These are phyloP conservation scores for Abscondita cerata DNA, from an alignment of 2,888 invertebrate genomes.

Conservation along the genomic window DNA sequence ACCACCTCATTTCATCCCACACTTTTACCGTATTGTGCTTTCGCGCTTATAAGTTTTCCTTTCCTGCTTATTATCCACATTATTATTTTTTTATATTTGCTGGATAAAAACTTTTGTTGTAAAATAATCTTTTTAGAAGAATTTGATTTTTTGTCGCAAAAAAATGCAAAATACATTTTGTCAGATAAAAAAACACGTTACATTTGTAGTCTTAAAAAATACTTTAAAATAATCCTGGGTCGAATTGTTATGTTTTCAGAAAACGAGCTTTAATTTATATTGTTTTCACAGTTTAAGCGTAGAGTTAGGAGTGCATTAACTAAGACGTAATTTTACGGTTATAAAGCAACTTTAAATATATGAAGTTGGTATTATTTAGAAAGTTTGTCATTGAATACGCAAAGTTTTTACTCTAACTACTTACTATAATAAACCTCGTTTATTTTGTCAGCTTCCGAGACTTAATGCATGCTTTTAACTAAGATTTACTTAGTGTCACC, in stretches of 20 bases:
- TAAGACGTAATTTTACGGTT: slow-evolving; percentile 22
- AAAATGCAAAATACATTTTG: no score
- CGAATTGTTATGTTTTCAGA: not conserved
- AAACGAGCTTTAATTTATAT: not conserved
- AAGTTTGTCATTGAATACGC: slow-evolving; percentile 15
- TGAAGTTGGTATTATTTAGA: slow-evolving; percentile 11
- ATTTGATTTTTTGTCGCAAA: no score
- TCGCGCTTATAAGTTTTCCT: no score
- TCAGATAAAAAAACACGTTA: no score
- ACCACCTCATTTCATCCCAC: no score
- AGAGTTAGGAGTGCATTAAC: slow-evolving; percentile 3
- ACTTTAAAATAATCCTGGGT: no score
- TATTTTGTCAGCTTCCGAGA: slow-evolving; percentile 9
- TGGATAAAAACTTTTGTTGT: no score
- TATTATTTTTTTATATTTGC: no score
- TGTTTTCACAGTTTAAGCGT: not conserved
- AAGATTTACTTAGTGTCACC: slow-evolving; percentile 15
- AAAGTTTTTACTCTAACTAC: slow-evolving; percentile 20
- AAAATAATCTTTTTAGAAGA: no score
- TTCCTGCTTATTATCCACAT: no score
- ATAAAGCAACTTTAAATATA: slow-evolving; percentile 10
- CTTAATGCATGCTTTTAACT: slow-evolving; percentile 21
- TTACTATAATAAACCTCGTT: slow-evolving; percentile 14
- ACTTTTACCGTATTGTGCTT: no score
- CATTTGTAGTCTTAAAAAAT: no score